Evolutionary conservation across 2,797 vertebrate species (phyloP).

Genomic region (Parauchenoglanis punctatus): DNA sequence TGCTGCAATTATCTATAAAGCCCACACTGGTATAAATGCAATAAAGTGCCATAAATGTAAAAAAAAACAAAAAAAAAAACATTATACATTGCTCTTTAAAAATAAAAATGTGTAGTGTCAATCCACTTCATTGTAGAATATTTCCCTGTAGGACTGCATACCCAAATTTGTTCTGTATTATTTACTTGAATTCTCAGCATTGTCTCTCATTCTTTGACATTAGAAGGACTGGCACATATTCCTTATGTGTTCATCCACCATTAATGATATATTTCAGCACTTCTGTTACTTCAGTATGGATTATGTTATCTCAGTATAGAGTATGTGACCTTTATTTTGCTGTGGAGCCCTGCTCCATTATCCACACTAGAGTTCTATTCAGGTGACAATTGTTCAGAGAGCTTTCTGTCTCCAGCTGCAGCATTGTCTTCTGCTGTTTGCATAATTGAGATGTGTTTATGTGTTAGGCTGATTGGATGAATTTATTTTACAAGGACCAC

Average conservation of each 20-base stretch:
- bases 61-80: too few relatives aligned
- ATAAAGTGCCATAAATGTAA: too few relatives aligned
- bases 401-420: constrained; percentile 51
- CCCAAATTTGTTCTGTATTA: too few relatives aligned
- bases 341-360: not conserved
- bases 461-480: constrained; percentile 46
- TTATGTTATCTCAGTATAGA: not conserved
- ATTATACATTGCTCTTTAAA: too few relatives aligned
- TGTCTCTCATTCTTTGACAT: not conserved
- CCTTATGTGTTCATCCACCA: not conserved
- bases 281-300: not conserved
- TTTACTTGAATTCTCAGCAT: not conserved
- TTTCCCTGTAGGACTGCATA: too few relatives aligned
- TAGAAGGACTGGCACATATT: not conserved
- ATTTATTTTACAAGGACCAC: constrained; percentile 53
- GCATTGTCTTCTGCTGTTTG: constrained; percentile 50
- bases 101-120: too few relatives aligned
- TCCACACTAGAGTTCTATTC: constrained; percentile 20
- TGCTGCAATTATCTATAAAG: too few relatives aligned
- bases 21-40: too few relatives aligned
- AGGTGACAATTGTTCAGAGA: constrained; percentile 28
- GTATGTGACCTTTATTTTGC: constrained; percentile 23
- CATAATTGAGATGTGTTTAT: constrained; percentile 49
- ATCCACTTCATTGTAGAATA: too few relatives aligned
- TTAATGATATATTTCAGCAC: not conserved